Conservation (phyloP, 2,113 vertebrate species). For the Pelecanoides urinatrix region DNA sequence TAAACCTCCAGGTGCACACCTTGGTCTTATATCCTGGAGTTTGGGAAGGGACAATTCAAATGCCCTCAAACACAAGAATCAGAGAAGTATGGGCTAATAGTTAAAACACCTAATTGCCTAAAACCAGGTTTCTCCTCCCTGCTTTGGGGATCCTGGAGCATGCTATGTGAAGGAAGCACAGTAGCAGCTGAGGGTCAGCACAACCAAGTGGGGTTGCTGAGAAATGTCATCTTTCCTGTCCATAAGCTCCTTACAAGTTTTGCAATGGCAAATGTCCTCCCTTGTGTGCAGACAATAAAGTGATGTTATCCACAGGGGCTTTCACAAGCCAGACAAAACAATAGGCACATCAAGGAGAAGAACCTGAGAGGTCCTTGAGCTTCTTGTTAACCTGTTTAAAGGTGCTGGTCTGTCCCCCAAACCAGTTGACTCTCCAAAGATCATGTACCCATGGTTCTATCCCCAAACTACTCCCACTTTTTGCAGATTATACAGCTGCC, state of each 20-base stretch:
- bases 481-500: neutral
- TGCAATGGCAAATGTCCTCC: neutral
- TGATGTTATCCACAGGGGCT: neutral
- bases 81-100: neutral
- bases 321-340: neutral
- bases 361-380: neutral
- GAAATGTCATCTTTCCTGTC: neutral
- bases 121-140: neutral
- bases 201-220: neutral
- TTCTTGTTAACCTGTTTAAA: neutral
- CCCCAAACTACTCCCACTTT: neutral
- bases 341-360: neutral
- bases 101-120: neutral
- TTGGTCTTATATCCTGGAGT: neutral
- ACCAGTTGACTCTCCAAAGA: neutral
- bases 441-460: rapidly evolving
- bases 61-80: neutral
- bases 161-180: neutral
- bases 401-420: neutral
- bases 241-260: neutral
- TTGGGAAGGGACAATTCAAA: neutral
- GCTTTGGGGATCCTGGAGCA: neutral
- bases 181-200: neutral
- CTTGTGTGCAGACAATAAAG: neutral
- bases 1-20: neutral